Evolutionary conservation across 2,113 vertebrate genomes (phyloP), one percentile per base, ranked within the genome.

Genomic region (Leucosticte australis): DNA sequence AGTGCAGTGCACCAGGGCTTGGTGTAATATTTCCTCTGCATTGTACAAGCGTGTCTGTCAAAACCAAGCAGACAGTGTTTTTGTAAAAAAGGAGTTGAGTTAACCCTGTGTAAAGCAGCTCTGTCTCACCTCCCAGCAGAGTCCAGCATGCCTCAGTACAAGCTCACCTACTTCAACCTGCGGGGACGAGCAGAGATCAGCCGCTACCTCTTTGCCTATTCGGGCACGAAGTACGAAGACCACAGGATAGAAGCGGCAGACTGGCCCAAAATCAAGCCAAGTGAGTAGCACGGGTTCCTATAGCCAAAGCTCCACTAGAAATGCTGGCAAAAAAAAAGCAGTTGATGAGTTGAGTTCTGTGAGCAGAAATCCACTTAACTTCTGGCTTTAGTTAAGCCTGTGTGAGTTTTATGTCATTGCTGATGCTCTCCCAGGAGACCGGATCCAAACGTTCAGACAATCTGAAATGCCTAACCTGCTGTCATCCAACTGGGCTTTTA

Each of bases 151-250:
- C 94, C 97, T 4, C 94, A 95, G 81, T 98, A 98, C 95, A 98
- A 98, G 94, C 96, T 98, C 46, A 97, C 76, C 19, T 98, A 98
- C 84, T 98, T 98, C 94, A 98, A 98, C 52, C 96, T 98, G 96
- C 94, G 97, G 74, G 98, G 98, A 50, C 97, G 98, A 95, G 98
- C 96, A 24, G 98, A 98, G 94, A 97, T 98, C 75, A 96, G 97
- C 86, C 98, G 98, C 56, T 98, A 98, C 59, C 82, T 98, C 53
- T 98, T 98, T 41, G 98, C 98, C 46, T 98, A 98, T 50, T 96
- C 96, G 2, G 95, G 96, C 71, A 97, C 92, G 52, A 87, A 96
- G 27, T 98, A 98, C 15, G 98, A 98, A 83, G 98, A 98, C 60
- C 74, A 97, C 82, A 96, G 98, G 90, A 97, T 98, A 96, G 98